Percentiles rank a stretch among this genome's conserved stretches.
phyloP scores from a whole-genome alignment of 1,140 invertebrate genomes.

The Ceratosolen solmsi region DNA sequence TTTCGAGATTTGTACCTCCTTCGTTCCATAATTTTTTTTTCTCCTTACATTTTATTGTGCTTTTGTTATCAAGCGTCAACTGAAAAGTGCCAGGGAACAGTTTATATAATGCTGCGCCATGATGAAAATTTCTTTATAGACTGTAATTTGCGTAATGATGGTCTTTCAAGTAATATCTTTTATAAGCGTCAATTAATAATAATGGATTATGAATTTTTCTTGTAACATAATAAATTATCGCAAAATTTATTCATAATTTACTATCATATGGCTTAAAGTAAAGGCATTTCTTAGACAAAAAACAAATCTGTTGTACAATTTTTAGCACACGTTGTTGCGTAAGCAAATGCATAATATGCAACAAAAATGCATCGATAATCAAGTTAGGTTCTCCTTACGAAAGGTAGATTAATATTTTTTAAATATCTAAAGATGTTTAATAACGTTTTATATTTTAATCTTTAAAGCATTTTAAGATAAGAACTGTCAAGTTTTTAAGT shows the following conservation, averaged over 20 bases:
- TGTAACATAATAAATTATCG: no score
- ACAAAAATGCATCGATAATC: background rate
- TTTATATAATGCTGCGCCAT: background rate
- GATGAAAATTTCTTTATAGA: slow-evolving; percentile 14
- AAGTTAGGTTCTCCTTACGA: background rate
- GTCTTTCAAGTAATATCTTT: background rate
- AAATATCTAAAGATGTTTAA: background rate
- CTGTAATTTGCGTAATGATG: slow-evolving; percentile 3
- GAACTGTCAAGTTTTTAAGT: background rate
- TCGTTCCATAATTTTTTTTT: background rate
- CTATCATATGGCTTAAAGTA: no score
- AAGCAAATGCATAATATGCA: background rate
- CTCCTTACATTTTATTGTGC: background rate
- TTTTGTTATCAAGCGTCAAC: background rate
- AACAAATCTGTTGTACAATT: background rate
- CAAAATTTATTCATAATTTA: no score
- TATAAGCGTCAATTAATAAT: slow-evolving; percentile 22
- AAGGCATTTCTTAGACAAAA: no score
- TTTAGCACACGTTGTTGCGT: background rate
- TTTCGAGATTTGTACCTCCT: background rate
- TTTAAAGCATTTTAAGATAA: slow-evolving; percentile 3
- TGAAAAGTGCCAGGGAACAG: background rate
- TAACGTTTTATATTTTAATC: background rate
- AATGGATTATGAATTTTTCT: background rate
- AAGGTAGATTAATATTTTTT: background rate